Evolutionary conservation across 2,113 vertebrate genomes (phyloP).

Genomic region (Phodopus roborovskii): DNA sequence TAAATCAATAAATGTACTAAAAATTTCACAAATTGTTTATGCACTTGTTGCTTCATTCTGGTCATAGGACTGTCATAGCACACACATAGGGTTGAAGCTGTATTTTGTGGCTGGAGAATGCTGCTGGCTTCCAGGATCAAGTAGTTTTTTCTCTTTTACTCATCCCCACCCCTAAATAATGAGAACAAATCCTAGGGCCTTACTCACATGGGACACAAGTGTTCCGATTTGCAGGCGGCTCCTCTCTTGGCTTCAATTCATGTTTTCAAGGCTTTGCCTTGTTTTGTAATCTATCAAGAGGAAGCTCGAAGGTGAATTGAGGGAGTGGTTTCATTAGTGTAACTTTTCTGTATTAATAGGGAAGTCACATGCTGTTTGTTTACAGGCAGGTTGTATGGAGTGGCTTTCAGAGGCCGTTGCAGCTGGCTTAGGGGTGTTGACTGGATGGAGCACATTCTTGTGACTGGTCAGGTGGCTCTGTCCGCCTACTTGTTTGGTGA

Average conservation of each 20-base stretch:
- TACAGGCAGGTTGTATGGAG: background rate
- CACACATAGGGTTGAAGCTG: background rate
- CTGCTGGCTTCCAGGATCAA: background rate
- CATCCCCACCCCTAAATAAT: background rate
- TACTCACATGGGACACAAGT: background rate
- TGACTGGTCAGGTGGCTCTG: slow-evolving; percentile 28
- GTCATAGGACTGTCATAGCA: background rate
- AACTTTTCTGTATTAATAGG: slow-evolving; percentile 7
- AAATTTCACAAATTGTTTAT: background rate
- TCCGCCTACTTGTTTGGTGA: slow-evolving; percentile 46
- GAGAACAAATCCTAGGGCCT: too few species aligned
- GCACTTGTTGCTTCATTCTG: background rate
- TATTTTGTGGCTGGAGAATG: background rate
- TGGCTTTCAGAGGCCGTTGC: background rate
- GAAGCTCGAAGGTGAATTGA: background rate
- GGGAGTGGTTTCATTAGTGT: slow-evolving; percentile 4
- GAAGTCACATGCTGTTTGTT: background rate
- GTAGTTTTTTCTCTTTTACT: slow-evolving; percentile 1
- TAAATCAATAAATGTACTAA: background rate
- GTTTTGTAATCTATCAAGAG: background rate
- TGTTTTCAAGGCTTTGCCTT: background rate
- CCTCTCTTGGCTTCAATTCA: background rate
- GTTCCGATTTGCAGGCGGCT: background rate
- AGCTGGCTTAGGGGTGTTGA: background rate
- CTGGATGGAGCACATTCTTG: slow-evolving; percentile 66